phyloP scores from a whole-genome alignment of 1,140 invertebrate species.

The honey bee (Apis mellifera) region DNA sequence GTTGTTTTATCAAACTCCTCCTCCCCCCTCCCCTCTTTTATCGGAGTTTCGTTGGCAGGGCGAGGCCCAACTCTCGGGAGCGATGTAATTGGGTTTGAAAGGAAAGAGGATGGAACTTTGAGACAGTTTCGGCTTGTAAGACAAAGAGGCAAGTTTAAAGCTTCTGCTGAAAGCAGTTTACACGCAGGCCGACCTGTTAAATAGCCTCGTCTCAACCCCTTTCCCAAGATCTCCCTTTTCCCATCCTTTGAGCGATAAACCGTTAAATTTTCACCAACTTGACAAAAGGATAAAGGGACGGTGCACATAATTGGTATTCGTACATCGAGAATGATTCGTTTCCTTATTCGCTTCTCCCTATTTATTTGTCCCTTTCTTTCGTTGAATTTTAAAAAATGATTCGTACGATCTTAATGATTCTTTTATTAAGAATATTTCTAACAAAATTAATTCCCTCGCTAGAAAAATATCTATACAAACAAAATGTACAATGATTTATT shows the following conservation, averaged over 20 bases:
- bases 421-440: too few relatives aligned
- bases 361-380: too few relatives aligned
- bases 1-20: not conserved
- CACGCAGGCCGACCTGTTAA: conserved; percentile 20
- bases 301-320: too few relatives aligned
- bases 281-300: not conserved
- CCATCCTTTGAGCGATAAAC: not conserved
- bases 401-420: too few relatives aligned
- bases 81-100: conserved; percentile 37
- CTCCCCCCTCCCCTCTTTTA: not conserved
- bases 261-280: not conserved
- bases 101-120: conserved; percentile 29
- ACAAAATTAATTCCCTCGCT: too few relatives aligned
- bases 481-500: too few relatives aligned
- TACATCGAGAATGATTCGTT: too few relatives aligned
- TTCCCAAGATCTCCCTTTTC: not conserved
- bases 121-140: conserved; percentile 29
- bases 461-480: too few relatives aligned
- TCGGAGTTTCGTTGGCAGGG: not conserved
- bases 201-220: not conserved
- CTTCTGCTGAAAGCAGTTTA: conserved; percentile 41
- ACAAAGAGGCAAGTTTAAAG: conserved; percentile 46
- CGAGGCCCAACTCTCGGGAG: not conserved
- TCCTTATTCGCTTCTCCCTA: too few relatives aligned
- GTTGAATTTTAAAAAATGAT: too few relatives aligned